A percentile compares a stretch with the other conserved stretches of the same genome.
Conservation (phyloP, 2,797 vertebrate species). For the Meda fulgida region DNA sequence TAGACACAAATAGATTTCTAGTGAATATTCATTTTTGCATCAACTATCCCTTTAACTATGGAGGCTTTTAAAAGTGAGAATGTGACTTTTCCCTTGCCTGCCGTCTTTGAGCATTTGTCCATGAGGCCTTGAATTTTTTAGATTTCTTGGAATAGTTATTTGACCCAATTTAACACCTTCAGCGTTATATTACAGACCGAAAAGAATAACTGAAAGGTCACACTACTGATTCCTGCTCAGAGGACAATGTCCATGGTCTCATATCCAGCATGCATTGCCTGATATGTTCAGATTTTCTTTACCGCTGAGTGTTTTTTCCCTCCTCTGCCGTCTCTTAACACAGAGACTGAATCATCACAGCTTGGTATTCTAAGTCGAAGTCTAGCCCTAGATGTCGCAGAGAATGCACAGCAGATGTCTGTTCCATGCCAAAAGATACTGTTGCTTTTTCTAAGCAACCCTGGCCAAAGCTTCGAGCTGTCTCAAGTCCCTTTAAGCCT, state of each 20-base stretch:
- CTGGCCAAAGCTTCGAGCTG: constrained; percentile 29
- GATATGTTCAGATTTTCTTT: neutral
- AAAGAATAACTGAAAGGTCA: neutral
- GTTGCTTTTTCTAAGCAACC: constrained; percentile 21
- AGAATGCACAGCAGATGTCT: neutral
- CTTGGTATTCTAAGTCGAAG: neutral
- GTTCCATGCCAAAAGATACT: constrained; percentile 19
- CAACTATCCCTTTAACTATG: neutral
- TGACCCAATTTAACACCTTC: neutral
- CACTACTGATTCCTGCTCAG: neutral
- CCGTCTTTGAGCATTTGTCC: neutral
- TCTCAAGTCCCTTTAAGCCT: constrained; percentile 30
- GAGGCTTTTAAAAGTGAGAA: neutral
- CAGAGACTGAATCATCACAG: constrained; percentile 3
- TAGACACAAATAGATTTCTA: neutral
- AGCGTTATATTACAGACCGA: constrained; percentile 30
- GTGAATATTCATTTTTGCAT: neutral
- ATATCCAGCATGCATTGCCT: neutral
- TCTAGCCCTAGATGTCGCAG: neutral
- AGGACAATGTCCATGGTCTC: neutral
- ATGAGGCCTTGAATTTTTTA: neutral
- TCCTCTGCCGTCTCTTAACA: constrained; percentile 19
- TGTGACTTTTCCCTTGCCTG: neutral
- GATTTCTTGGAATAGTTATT: neutral
- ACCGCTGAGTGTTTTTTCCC: neutral